Percentiles rank a stretch among this genome's conserved stretches.
phyloP scores from a whole-genome alignment of 92 coral and sea anemone genomes.

The Isaurus tuberculatus region DNA sequence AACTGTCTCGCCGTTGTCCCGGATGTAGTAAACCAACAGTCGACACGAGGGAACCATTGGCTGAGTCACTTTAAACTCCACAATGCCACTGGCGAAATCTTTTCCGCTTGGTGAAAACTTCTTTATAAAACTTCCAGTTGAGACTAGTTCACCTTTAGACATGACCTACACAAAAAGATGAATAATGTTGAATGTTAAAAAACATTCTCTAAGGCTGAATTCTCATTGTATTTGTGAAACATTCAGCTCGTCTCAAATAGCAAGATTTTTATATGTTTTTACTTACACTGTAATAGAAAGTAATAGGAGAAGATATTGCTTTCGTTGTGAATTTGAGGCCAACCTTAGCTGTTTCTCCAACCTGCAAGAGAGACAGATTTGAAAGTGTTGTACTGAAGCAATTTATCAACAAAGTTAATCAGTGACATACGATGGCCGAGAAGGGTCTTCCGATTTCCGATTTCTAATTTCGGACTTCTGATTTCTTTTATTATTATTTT shows the following conservation, averaged over 20 bases:
- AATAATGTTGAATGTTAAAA: neutral
- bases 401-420: neutral
- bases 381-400: neutral
- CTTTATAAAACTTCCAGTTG: conserved; percentile 3
- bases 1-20: conserved; percentile 51
- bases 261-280: too few relatives aligned
- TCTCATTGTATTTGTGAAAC: too few relatives aligned
- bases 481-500: too few relatives aligned
- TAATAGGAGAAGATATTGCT: neutral
- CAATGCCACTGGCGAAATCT: neutral
- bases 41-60: conserved; percentile 57
- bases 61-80: conserved; percentile 44
- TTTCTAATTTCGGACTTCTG: too few relatives aligned
- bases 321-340: conserved; percentile 7
- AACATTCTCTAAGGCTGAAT: too few relatives aligned
- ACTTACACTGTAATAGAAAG: conserved; percentile 23
- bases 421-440: too few relatives aligned
- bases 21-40: conserved; percentile 55
- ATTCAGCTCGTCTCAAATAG: too few relatives aligned
- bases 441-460: too few relatives aligned
- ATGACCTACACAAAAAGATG: conserved; percentile 1
- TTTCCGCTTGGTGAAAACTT: neutral
- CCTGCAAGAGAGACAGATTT: neutral
- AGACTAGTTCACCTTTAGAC: conserved; percentile 16
- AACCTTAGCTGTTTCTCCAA: neutral